These are phyloP conservation scores for Hyles vespertilio DNA, from an alignment of 1,140 invertebrate species.

Conservation along the genomic window DNA sequence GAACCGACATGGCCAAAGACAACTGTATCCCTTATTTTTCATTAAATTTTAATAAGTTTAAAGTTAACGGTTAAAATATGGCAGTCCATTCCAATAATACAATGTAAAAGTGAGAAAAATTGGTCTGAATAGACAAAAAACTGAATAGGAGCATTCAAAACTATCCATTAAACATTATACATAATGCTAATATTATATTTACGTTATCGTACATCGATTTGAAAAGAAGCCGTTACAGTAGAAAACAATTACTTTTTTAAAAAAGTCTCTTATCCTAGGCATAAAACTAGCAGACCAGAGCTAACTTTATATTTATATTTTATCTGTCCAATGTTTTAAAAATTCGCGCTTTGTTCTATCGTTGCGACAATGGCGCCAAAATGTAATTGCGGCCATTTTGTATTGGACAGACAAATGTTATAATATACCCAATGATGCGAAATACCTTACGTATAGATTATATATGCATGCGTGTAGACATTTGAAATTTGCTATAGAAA, in stretches of 20 bases:
- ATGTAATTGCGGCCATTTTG: constrained; percentile 16
- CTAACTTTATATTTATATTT: constrained; percentile 38
- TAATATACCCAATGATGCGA: constrained; percentile 26
- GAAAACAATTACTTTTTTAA: constrained; percentile 63
- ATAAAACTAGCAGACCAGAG: constrained; percentile 65
- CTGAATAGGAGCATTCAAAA: constrained; percentile 45
- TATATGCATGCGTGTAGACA: constrained; percentile 46
- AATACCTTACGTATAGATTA: constrained; percentile 46
- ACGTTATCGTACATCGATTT: constrained; percentile 50
- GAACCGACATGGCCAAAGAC: no score
- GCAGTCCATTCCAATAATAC: constrained; percentile 62
- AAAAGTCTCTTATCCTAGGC: constrained; percentile 68
- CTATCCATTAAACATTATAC: constrained; percentile 60
- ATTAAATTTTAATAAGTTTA: no score
- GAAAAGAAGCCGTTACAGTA: constrained; percentile 70
- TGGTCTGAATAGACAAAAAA: constrained; percentile 63
- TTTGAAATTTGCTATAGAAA: constrained; percentile 16
- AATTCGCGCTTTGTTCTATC: not conserved
- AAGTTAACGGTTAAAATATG: constrained; percentile 47
- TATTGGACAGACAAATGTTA: constrained; percentile 27
- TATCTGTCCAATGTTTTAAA: constrained; percentile 39
- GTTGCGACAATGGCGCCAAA: constrained; percentile 10
- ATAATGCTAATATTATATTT: constrained; percentile 50
- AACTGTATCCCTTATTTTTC: no score
- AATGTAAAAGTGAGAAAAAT: constrained; percentile 69